Percentiles rank a stretch among this genome's conserved stretches.
Conservation (phyloP, 2,888 invertebrate species). For the Halocaridina rubra region DNA sequence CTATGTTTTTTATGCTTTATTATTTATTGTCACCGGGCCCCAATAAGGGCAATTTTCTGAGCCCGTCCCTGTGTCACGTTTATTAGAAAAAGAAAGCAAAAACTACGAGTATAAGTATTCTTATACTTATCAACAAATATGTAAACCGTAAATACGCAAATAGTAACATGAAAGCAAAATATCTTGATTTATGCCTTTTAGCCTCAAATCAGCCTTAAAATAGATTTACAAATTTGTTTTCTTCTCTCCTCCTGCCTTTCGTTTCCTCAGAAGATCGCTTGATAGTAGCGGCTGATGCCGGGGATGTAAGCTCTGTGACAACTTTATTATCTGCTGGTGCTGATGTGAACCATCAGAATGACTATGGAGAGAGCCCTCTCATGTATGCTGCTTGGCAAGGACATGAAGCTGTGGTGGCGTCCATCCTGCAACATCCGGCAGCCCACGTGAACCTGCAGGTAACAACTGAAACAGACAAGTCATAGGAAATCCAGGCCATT, state of each 20-base stretch:
- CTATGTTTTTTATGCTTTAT: no score
- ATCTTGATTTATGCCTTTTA: neutral
- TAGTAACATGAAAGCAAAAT: no score
- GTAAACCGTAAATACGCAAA: no score
- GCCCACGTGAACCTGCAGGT: conserved; percentile 59
- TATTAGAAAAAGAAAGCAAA: no score
- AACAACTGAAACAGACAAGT: no score
- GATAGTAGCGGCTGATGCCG: conserved; percentile 45
- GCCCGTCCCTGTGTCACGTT: no score
- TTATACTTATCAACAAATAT: no score
- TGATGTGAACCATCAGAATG: conserved; percentile 58
- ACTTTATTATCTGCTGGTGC: conserved; percentile 41
- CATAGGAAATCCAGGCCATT: no score
- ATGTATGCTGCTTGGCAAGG: conserved; percentile 61
- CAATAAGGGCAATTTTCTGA: no score
- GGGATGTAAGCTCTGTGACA: conserved; percentile 27
- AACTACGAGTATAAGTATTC: no score
- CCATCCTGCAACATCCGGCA: conserved; percentile 56
- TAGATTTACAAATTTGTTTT: neutral
- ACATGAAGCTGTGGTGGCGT: conserved; percentile 55
- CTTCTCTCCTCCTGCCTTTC: neutral
- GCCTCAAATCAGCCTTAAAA: neutral
- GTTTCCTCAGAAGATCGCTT: conserved; percentile 40
- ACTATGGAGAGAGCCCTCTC: conserved; percentile 56
- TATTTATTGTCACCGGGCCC: no score